Evolutionary conservation across 2,888 invertebrate species (phyloP), one percentile per base, ranked within the genome.

Genomic region (Odontocerum albicorne): DNA sequence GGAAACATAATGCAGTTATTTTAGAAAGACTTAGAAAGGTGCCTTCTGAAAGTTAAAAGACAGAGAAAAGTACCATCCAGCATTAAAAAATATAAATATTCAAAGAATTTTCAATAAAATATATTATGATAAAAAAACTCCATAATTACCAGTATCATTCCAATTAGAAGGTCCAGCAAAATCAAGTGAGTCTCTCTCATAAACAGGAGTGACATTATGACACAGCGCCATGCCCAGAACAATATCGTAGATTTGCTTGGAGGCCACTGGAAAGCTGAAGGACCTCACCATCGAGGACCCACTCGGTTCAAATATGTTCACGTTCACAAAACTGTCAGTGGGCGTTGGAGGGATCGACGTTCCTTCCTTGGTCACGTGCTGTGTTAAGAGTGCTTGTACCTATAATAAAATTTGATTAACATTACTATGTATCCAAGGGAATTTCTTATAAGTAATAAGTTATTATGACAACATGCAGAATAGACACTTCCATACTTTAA

Each of bases 201-300:
- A 92, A 2, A 96, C 94, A 0, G 99, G 99, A 0, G 99, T 99
- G 7, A 99, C 99, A 72, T 99, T 99, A 70, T 99, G 99, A 70
- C 99, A 99, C 31, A 99, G 76, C 0, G 98, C 96, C 45, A 99
- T 77, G 0, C 98, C 97, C 65, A 93, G 88, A 20, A 97, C 93
- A 0, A 92, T 92, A 66, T 93, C 92, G 75, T 88, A 88, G 57
- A 95, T 88, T 49, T 93, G 83, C 75, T 27, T 69, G 66, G 13
- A 67, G 61, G 49, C 67, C 63, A 46, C 50, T 15, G 2, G 61
- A 4, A 43, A 51, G 8, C 7, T 65, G 7, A 13, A 15, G 2
- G 54, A 40, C 16, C 31, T 21, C 10, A 32, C 13, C 35, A 33
- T 10, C 2, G 49, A 22, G 3, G 50, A 38, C 13, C 31, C 15